Evolutionary conservation across 2,888 invertebrate genomes (phyloP), one percentile per base, ranked within the genome.

Genomic region (Nomada fucata): DNA sequence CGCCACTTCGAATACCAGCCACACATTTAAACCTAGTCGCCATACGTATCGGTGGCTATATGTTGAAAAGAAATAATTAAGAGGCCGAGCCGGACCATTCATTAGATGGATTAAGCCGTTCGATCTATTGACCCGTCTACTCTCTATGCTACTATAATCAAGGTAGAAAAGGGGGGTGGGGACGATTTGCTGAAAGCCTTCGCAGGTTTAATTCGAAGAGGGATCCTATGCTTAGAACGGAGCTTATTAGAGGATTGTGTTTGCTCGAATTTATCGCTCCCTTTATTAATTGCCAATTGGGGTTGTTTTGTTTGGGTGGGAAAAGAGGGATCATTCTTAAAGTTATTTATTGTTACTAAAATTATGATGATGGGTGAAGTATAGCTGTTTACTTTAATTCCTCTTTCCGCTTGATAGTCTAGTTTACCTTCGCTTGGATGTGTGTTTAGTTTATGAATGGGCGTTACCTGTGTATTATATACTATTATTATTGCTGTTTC

Each of bases 21-120:
- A 63, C 82, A 20, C 60, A 78, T 73, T 88, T 86, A 79, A 82
- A 76, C n/a, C 53, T 29, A 26, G 42, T 29, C 57, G 60, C 23
- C 50, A 50, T 55, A 26, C 69, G 52, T 57, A 44, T 65, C 64
- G 18, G 2, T 42, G 18, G n/a, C 36, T 50, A 18, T 67, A 75
- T 76, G 76, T 79, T 77, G 84, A 85, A 88, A 88, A 88, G 84
- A 88, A 87, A 90, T 89, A 89, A 89, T 89, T 89, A 86, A 88
- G 68, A 60, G 75, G 59, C 67, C 79, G 73, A 64, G 70, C 65
- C 79, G 78, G 78, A 73, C 86, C 84, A 87, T 89, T 89, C 86
- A 84, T 89, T 89, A 89, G 59, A 70, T 79, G 81, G 87, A 89
- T 90, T 89, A 85, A 89, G 89, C 83, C 79, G 85, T 89, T 88